Conservation (phyloP, 2,888 invertebrate species). For the Chymomyza fuscimana region DNA sequence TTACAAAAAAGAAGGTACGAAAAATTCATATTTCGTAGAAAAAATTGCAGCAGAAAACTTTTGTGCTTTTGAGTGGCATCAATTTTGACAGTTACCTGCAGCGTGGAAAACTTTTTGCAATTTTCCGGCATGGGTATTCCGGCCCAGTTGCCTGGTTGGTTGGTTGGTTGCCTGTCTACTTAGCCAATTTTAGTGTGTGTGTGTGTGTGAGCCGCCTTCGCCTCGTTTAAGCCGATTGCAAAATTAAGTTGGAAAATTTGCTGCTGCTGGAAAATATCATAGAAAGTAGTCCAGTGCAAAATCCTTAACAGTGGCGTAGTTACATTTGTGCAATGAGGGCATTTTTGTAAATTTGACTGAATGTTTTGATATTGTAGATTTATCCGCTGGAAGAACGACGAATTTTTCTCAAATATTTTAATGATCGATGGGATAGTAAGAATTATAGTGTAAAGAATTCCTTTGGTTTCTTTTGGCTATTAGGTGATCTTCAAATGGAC, state of each 20-base stretch:
- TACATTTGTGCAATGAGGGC: no score
- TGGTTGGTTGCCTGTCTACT: not conserved
- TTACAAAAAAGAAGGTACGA: constrained; percentile 6
- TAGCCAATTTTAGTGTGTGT: not conserved
- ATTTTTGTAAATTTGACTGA: no score
- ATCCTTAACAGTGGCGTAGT: no score
- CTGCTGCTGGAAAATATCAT: constrained; percentile 4
- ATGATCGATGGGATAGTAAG: no score
- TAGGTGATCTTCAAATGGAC: no score
- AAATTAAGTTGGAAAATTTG: constrained; percentile 32
- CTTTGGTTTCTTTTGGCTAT: no score
- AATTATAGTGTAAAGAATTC: no score
- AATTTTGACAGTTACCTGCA: constrained; percentile 79
- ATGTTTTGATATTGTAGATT: no score
- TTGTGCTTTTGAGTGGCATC: constrained; percentile 71
- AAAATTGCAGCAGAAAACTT: constrained; percentile 52
- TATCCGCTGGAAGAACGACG: no score
- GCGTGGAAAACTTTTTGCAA: constrained; percentile 53
- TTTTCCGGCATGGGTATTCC: not conserved
- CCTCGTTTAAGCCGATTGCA: constrained; percentile 54
- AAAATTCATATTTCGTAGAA: constrained; percentile 9
- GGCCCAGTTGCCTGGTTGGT: not conserved
- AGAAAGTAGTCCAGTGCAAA: not conserved
- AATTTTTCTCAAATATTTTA: no score
- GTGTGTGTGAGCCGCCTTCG: not conserved